A percentile compares a stretch with the other conserved stretches of the same genome.
phyloP scores from a whole-genome alignment of 1,140 invertebrate species.

The Orussus abietinus region DNA sequence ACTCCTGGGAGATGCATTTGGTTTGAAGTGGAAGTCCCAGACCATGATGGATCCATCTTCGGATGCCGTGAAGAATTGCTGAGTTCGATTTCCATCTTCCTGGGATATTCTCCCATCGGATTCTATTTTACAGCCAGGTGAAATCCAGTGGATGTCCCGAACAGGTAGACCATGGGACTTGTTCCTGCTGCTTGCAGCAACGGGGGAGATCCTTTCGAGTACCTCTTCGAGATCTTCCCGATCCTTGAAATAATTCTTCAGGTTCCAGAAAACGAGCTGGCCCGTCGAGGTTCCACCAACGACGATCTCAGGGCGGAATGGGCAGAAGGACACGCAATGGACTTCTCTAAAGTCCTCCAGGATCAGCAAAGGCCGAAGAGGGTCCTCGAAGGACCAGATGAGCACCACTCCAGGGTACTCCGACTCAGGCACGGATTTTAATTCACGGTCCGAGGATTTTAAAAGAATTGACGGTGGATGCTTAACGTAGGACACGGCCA shows the following conservation, averaged over 20 bases:
- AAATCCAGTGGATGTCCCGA: constrained; percentile 63
- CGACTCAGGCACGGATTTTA: neutral
- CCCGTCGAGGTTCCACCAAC: constrained; percentile 67
- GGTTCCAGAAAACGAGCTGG: constrained; percentile 68
- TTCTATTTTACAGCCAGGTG: constrained; percentile 55
- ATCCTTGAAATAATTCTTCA: constrained; percentile 55
- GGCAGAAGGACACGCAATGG: constrained; percentile 63
- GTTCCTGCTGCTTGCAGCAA: constrained; percentile 55
- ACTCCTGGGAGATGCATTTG: constrained; percentile 17
- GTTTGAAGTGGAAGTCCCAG: constrained; percentile 59
- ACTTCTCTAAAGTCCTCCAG: constrained; percentile 62
- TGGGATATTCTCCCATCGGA: constrained; percentile 53
- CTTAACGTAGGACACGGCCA: constrained; percentile 61
- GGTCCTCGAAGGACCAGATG: constrained; percentile 67
- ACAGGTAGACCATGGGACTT: constrained; percentile 59
- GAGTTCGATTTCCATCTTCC: constrained; percentile 38
- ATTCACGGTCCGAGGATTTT: neutral
- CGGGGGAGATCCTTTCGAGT: constrained; percentile 56
- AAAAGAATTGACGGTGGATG: neutral
- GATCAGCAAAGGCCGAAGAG: constrained; percentile 62
- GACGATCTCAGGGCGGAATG: constrained; percentile 61
- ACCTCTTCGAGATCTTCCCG: constrained; percentile 58
- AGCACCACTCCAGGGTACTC: constrained; percentile 46
- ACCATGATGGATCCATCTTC: constrained; percentile 63
- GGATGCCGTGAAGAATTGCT: constrained; percentile 62